Conservation (phyloP, 2,797 vertebrate genomes). For the Serranus cabrilla region DNA sequence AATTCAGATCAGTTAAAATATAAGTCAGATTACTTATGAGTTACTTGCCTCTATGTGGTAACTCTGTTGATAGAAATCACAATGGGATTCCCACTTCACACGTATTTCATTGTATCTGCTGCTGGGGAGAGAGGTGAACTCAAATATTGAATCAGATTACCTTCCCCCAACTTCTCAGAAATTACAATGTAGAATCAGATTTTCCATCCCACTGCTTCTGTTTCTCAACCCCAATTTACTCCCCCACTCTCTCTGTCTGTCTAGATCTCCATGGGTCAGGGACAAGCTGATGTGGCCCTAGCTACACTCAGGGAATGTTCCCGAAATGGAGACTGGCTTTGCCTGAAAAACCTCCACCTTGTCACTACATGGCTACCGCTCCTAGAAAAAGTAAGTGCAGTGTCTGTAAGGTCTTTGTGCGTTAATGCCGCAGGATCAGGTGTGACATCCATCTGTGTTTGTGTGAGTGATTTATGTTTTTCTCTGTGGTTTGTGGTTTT, state of each 20-base stretch:
- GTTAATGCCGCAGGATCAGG: background rate
- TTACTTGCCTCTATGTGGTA: constrained; percentile 5
- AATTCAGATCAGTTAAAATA: background rate
- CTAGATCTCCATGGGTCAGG: constrained; percentile 98
- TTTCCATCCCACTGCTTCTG: constrained; percentile 43
- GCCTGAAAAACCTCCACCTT: constrained; percentile 97
- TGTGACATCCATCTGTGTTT: background rate
- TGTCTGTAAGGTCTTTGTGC: constrained; percentile 18
- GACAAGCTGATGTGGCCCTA: constrained; percentile 95
- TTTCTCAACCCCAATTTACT: constrained; percentile 11
- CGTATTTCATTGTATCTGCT: constrained; percentile 8
- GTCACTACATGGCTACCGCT: constrained; percentile 95
- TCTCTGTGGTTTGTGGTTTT: background rate
- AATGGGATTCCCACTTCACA: constrained; percentile 24
- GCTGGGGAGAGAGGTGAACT: constrained; percentile 21
- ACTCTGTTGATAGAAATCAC: constrained; percentile 20
- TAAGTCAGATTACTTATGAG: constrained; percentile 12
- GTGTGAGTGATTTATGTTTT: background rate
- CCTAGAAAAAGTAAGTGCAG: constrained; percentile 91
- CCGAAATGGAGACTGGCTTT: constrained; percentile 93
- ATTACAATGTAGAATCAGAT: constrained; percentile 49
- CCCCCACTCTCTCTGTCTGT: constrained; percentile 42
- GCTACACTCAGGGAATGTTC: constrained; percentile 93
- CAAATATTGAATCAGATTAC: constrained; percentile 47
- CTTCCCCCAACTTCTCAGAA: constrained; percentile 16